These are phyloP conservation scores for Drosophila aff. DNA, from an alignment of 1,140 invertebrate species.

Conservation along the genomic window DNA sequence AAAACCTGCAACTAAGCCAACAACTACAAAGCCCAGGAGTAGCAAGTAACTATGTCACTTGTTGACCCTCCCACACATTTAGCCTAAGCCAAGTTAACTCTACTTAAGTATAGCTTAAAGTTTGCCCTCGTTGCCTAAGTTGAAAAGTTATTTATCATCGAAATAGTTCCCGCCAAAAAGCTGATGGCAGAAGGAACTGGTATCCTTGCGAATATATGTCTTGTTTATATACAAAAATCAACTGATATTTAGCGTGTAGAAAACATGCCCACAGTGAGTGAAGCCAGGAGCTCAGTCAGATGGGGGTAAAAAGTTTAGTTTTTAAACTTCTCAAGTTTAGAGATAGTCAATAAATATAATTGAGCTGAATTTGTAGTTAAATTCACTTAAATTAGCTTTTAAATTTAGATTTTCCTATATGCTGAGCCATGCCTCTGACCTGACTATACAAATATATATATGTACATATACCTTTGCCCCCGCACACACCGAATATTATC, in stretches of 20 bases:
- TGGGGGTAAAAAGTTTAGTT: slow-evolving; percentile 5
- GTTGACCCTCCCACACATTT: slow-evolving; percentile 37
- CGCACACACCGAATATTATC: slow-evolving; percentile 25
- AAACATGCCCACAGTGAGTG: neutral
- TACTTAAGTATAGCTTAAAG: slow-evolving; percentile 54
- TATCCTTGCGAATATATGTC: slow-evolving; percentile 1
- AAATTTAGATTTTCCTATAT: neutral
- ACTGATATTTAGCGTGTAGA: slow-evolving; percentile 10
- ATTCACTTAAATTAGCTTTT: neutral
- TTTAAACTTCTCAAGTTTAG: neutral
- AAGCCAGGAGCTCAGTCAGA: slow-evolving; percentile 14
- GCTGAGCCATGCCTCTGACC: slow-evolving; percentile 15
- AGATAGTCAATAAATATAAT: neutral
- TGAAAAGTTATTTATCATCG: slow-evolving; percentile 39
- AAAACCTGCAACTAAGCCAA: slow-evolving; percentile 15
- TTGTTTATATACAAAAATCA: slow-evolving; percentile 27
- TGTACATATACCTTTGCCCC: neutral
- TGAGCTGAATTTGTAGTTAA: neutral
- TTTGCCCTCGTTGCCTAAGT: slow-evolving; percentile 32
- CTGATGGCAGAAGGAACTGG: neutral
- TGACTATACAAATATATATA: slow-evolving; percentile 10
- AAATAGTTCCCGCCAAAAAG: slow-evolving; percentile 35
- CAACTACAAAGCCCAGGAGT: slow-evolving; percentile 26
- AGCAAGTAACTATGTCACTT: slow-evolving; percentile 49
- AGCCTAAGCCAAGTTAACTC: slow-evolving; percentile 50